These are phyloP conservation scores for Aricia artaxerxes DNA, from an alignment of 2,888 invertebrate species.

Conservation along the genomic window DNA sequence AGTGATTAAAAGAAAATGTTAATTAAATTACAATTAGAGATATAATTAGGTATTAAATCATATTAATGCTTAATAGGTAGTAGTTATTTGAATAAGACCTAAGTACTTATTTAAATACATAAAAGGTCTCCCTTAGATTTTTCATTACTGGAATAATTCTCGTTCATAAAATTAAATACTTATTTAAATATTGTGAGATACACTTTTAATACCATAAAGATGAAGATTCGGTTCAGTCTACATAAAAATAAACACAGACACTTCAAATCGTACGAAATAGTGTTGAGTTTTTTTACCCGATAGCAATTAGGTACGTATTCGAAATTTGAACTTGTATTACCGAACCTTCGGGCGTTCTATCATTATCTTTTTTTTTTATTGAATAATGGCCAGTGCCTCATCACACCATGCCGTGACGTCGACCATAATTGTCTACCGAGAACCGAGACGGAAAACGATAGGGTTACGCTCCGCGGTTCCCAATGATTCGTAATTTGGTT, in stretches of 20 bases:
- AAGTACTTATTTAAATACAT: not conserved
- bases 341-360: conserved; percentile 32
- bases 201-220: too few relatives aligned
- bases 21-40: not conserved
- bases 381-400: conserved; percentile 37
- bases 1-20: not conserved
- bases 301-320: conserved; percentile 26
- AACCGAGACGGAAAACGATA: conserved; percentile 66
- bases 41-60: not conserved
- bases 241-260: too few relatives aligned
- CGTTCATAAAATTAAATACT: too few relatives aligned
- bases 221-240: too few relatives aligned
- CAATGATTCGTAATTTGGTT: conserved; percentile 64
- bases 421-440: conserved; percentile 72
- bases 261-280: not conserved
- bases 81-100: not conserved
- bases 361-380: conserved; percentile 39
- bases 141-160: too few relatives aligned
- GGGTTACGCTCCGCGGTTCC: conserved; percentile 65
- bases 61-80: not conserved
- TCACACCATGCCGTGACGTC: conserved; percentile 42
- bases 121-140: not conserved
- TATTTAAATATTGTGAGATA: too few relatives aligned
- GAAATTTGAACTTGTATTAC: conserved; percentile 29
- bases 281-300: not conserved